These are phyloP conservation scores for Antheraea yamamai DNA, from an alignment of 2,888 invertebrate genomes.

Conservation along the genomic window DNA sequence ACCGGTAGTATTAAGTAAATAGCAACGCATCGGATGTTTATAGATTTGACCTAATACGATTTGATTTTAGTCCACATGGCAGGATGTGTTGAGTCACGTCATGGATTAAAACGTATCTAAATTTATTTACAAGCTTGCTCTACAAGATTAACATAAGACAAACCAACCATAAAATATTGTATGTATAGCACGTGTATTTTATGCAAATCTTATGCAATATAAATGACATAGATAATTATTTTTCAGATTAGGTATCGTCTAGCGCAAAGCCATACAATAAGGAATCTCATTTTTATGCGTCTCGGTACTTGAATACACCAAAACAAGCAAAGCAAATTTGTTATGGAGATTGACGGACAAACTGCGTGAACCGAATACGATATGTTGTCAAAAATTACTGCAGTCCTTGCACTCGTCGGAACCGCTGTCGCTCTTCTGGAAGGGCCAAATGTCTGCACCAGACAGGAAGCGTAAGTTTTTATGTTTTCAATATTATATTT, in stretches of 20 bases:
- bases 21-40: constrained; percentile 7
- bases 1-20: constrained; percentile 2
- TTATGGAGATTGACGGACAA: constrained; percentile 62
- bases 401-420: constrained; percentile 50
- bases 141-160: neutral
- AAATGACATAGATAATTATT: neutral
- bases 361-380: constrained; percentile 52
- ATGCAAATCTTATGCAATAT: neutral
- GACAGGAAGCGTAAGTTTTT: constrained; percentile 75
- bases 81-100: neutral
- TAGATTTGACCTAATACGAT: neutral
- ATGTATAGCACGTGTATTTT: neutral
- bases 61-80: neutral
- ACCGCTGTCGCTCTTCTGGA: constrained; percentile 70
- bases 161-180: neutral
- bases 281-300: constrained; percentile 47
- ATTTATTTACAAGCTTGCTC: neutral
- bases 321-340: constrained; percentile 59
- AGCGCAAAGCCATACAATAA: constrained; percentile 10
- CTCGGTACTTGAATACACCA: constrained; percentile 49
- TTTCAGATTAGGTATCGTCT: constrained; percentile 4
- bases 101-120: neutral
- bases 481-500: neutral
- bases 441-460: constrained; percentile 91
- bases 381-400: constrained; percentile 60